A percentile compares a stretch with the other conserved stretches of the same genome.
Evolutionary conservation across 1,140 invertebrate genomes (phyloP).

Genomic region (Carposina sasakii): DNA sequence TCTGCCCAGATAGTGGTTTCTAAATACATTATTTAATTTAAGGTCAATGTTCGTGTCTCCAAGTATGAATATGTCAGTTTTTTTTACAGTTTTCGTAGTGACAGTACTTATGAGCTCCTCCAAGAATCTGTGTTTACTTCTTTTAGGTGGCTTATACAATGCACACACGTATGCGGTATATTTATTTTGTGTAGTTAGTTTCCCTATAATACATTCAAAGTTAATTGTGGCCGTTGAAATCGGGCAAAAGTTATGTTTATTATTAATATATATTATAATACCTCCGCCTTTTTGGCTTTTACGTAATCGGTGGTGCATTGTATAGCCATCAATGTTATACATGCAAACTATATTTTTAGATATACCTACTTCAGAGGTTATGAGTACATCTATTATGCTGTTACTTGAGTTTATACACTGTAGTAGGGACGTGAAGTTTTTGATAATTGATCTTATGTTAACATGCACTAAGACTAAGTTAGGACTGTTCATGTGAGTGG

Average conservation of each 20-base stretch:
- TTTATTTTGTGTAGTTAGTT: neutral
- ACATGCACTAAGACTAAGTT: neutral
- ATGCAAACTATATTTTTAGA: neutral
- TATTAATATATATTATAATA: neutral
- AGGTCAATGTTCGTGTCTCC: slow-evolving; percentile 1
- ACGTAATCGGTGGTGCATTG: neutral
- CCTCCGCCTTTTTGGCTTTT: slow-evolving; percentile 4
- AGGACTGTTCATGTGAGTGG: neutral
- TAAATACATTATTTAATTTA: too few relatives aligned
- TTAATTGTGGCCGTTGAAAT: neutral
- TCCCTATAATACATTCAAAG: neutral
- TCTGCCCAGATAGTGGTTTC: neutral
- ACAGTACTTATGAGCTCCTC: neutral
- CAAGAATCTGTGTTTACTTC: neutral
- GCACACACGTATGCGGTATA: neutral
- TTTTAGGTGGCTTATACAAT: neutral
- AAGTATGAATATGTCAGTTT: neutral
- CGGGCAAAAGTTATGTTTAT: neutral
- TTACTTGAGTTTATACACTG: neutral
- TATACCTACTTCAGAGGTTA: neutral
- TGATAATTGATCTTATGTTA: neutral
- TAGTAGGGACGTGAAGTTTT: neutral
- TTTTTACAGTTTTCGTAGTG: neutral
- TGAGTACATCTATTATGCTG: neutral
- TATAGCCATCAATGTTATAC: neutral